Percentiles rank a stretch among this genome's conserved stretches.
Conservation (phyloP, 2,888 invertebrate species). For the Himalopsyche japonica region DNA sequence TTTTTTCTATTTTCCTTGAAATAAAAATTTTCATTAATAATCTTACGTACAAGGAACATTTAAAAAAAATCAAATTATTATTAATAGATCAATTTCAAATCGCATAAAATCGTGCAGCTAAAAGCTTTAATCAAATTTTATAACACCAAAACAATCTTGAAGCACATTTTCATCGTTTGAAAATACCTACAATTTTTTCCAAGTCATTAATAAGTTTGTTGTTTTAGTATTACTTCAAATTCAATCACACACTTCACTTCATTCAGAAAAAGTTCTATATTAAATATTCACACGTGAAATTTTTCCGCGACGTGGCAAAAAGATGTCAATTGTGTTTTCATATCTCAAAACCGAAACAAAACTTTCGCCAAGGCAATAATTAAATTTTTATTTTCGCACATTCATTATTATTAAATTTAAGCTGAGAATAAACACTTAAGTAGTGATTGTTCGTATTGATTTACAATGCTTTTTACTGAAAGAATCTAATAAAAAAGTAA, state of each 20-base stretch:
- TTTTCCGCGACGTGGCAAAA: not conserved
- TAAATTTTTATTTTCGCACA: not conserved
- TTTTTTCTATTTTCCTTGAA: too few species aligned
- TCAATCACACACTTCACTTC: not conserved
- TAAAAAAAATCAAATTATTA: too few species aligned
- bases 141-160: too few species aligned
- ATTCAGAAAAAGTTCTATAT: not conserved
- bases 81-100: too few species aligned
- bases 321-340: not conserved
- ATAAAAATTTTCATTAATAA: too few species aligned
- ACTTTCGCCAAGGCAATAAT: not conserved
- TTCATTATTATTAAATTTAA: not conserved
- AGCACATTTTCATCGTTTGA: not conserved
- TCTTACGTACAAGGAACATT: too few species aligned
- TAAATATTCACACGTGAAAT: constrained; percentile 2
- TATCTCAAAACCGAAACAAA: not conserved
- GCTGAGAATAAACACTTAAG: too few species aligned
- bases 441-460: too few species aligned
- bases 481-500: too few species aligned
- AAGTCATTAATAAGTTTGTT: not conserved
- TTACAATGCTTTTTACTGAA: too few species aligned
- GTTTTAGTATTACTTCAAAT: not conserved
- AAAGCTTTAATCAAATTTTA: too few species aligned
- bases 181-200: not conserved
- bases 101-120: too few species aligned